Evolutionary conservation across 2,113 vertebrate species (phyloP), one percentile per base, ranked within the genome.

Genomic region (Silurus glanis): DNA sequence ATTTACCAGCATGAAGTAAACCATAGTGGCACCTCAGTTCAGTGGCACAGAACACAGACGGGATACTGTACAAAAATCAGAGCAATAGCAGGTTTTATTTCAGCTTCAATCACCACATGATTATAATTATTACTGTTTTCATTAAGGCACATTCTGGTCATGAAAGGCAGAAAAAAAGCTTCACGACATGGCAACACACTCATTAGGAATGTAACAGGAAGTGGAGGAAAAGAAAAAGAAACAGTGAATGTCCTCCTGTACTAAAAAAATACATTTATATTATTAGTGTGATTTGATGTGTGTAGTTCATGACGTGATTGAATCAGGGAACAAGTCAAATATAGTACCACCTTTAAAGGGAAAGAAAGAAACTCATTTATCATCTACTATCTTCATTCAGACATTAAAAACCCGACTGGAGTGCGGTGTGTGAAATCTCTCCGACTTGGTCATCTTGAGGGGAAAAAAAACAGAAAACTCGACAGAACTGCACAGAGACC

Each of bases 81-180:
- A 85, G 25, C 82, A 83, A 89, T 76, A 86, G 85, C 86, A 47
- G 55, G 86, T 85, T 59, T 75, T 80, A 80, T 85, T 81, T 82
- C 58, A 28, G 86, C 72, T 87, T 74, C 19, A 84, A 84, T 89
- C 67, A 86, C 69, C 75, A 88, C 74, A 88, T 23, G 66, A 64
- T 74, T 47, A 88, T 90, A 86, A 62, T 89, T 89, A 86, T 87
- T 89, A 79, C 56, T 83, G 51, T 10, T 86, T 71, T 87, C 78
- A 88, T 88, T 91, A 94, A 93, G 93, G 92, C 93, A 94, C 93
- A 93, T 87, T 56, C 85, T 86, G 93, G 92, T 88, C 82, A 84
- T 86, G 88, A 87, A 91, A 92, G 90, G 88, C 89, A 92, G 69
- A 84, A 72, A 84, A 75, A 58, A 87, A 86, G 58, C 53, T 85